Base-by-base conservation (phyloP, 2,113 vertebrate genomes). In the Centropus unirufus region DNA sequence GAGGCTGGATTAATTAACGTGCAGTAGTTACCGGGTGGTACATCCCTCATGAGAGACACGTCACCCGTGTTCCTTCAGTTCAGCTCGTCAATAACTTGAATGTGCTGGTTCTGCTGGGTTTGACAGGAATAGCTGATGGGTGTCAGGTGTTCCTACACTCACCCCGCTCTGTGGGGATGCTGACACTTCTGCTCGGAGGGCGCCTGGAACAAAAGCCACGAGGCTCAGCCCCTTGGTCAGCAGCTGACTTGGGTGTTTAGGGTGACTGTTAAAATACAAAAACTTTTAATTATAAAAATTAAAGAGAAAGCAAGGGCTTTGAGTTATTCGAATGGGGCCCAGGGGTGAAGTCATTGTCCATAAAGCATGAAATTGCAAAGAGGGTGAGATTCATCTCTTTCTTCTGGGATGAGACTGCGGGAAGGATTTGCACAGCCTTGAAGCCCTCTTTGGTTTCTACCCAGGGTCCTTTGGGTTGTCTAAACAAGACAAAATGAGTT, bases 91-190 rank as follows among this genome's bases (percentile, higher is more conserved):
- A 5, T 40, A 24, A 40, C 11, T 39, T 62, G 20, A 55, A 26
- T 44, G 3, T 12, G 11, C 11, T 23, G 27, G 66, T 68, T 57
- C 29, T 54, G 14, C 13, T 44, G 8, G 54, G 26, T 85, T 34
- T 59, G 87, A 27, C 34, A 13, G 46, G 26, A 57, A 7, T 19
- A 64, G 49, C n/a, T 44, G 3, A 34, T n/a, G 26, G 2, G 0
- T n/a, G 10, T 24, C 58, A 0, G 0, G 49, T 69, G 14, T 54
- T 32, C 6, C 0, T 18, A 17, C 11, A 30, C n/a, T 7, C 14
- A 0, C 8, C 42, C 59, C 8, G 2, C 15, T 80, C 23, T 42
- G 29, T 51, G 15, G 14, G 66, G 87, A 8, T 12, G 17, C 11
- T 34, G 26, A 21, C 5, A 4, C 4, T 29, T 80, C 49, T 75